phyloP scores from a whole-genome alignment of 2,797 vertebrate genomes.

The Ibycter americanus region DNA sequence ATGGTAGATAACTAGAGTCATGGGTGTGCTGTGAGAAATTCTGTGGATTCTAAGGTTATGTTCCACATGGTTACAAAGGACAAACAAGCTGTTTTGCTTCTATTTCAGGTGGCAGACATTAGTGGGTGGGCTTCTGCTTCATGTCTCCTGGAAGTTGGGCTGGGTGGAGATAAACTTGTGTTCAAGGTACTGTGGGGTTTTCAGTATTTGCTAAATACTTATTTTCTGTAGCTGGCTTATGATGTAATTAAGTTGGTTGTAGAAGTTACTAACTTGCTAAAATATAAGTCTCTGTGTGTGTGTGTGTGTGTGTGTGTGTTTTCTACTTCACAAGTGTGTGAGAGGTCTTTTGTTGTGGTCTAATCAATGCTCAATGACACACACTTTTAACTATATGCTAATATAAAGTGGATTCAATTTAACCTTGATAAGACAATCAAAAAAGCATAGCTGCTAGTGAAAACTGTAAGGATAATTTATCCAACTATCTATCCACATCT shows the following conservation, averaged over 20 bases:
- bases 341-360: not conserved
- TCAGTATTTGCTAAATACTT: not conserved
- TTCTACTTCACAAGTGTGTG: not conserved
- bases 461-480: not conserved
- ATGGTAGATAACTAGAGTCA: not conserved
- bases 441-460: not conserved
- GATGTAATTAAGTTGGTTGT: not conserved
- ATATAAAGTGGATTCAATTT: not conserved
- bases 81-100: not conserved
- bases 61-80: not conserved
- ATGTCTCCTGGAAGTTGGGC: conserved; percentile 87
- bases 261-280: not conserved
- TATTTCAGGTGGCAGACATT: conserved; percentile 90
- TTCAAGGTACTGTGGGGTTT: conserved; percentile 80
- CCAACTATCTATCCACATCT: not conserved
- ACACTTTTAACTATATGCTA: not conserved
- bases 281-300: not conserved
- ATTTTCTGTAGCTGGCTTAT: not conserved
- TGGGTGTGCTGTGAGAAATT: not conserved
- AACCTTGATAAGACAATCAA: not conserved
- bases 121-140: conserved; percentile 86
- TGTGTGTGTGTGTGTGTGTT: no score
- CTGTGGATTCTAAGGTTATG: not conserved
- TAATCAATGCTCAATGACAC: not conserved
- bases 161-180: conserved; percentile 89